Evolutionary conservation across 2,113 vertebrate genomes (phyloP).

Genomic region (Petaurus breviceps): DNA sequence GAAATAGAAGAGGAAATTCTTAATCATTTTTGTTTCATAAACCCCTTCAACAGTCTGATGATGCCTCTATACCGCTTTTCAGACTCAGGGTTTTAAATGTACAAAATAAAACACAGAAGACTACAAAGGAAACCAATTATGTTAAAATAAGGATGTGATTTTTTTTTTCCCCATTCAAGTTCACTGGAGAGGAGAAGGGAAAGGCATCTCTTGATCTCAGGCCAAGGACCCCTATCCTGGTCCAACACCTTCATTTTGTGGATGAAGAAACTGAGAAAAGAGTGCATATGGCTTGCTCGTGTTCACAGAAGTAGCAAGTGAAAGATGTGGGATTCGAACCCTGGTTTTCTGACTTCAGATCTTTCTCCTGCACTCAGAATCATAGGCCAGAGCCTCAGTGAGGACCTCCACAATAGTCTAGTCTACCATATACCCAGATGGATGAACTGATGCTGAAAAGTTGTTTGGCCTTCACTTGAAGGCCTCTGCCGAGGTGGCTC

Average conservation of each 20-base stretch:
- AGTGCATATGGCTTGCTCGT: neutral
- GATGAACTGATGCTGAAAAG: neutral
- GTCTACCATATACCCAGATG: rapidly evolving
- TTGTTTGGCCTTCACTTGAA: neutral
- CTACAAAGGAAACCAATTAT: neutral
- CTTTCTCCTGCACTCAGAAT: neutral
- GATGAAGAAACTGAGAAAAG: neutral
- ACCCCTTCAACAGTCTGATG: neutral
- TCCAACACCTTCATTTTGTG: neutral
- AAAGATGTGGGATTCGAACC: neutral
- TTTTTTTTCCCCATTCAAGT: neutral
- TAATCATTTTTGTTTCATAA: neutral
- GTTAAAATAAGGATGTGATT: neutral
- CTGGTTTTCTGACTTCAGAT: neutral
- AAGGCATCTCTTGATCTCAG: neutral
- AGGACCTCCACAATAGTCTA: neutral
- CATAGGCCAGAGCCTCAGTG: neutral
- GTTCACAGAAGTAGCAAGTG: neutral
- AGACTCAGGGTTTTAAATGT: neutral
- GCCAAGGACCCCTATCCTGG: neutral
- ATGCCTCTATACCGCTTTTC: neutral
- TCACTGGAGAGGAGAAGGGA: neutral
- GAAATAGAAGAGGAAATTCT: neutral
- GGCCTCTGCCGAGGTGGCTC: too few species aligned
- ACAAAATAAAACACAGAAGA: neutral